phyloP scores from a whole-genome alignment of 1,140 invertebrate genomes.

The Phocides pigmalion region DNA sequence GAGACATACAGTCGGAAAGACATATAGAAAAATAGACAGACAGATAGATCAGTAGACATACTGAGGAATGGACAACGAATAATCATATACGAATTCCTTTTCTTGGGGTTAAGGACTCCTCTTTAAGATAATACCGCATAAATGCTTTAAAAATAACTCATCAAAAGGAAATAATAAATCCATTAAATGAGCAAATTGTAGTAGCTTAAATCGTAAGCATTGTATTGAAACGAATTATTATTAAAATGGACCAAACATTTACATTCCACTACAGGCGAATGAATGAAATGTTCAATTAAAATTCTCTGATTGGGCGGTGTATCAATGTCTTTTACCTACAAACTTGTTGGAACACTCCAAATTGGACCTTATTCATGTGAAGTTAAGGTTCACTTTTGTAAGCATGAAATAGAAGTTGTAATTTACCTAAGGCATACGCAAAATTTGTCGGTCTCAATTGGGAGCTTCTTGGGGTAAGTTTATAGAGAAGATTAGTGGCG shows the following conservation, averaged over 20 bases:
- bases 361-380: not conserved
- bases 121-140: too few species aligned
- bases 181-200: conserved; percentile 5
- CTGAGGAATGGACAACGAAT: too few species aligned
- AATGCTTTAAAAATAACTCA: too few species aligned
- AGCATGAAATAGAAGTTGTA: conserved; percentile 1
- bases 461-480: not conserved
- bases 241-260: conserved; percentile 26
- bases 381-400: conserved; percentile 11
- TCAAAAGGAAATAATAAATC: conserved; percentile 8
- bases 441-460: conserved; percentile 34
- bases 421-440: conserved; percentile 36
- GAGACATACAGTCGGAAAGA: too few species aligned
- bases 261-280: conserved; percentile 7
- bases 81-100: too few species aligned
- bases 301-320: conserved; percentile 40
- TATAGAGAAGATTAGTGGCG: not conserved
- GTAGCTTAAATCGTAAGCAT: conserved; percentile 5
- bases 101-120: too few species aligned
- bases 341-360: not conserved
- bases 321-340: conserved; percentile 38
- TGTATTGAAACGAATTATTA: not conserved
- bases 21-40: too few species aligned
- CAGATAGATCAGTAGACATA: too few species aligned
- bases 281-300: conserved; percentile 43